Conservation (phyloP, 2,113 vertebrate genomes). For the Polyodon spathula region DNA sequence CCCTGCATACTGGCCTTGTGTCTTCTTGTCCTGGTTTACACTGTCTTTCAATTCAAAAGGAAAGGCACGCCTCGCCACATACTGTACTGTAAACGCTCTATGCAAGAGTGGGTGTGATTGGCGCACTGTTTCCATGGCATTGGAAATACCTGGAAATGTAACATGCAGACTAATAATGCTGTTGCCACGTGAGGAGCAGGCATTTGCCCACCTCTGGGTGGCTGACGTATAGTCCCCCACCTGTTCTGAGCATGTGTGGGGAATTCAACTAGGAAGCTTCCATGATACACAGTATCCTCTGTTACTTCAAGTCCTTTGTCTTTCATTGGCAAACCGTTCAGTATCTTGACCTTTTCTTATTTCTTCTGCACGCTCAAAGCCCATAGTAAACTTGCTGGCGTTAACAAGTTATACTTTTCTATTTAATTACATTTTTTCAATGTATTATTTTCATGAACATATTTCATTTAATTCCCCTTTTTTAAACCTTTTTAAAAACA, state of each 20-base stretch:
- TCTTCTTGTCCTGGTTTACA: constrained; percentile 92
- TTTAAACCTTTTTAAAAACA: constrained; percentile 33
- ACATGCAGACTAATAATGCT: constrained; percentile 67
- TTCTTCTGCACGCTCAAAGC: constrained; percentile 53
- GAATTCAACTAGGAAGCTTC: constrained; percentile 63
- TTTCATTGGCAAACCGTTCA: constrained; percentile 62
- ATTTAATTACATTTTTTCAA: constrained; percentile 20
- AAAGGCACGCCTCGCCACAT: constrained; percentile 98
- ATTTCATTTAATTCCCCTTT: constrained; percentile 30
- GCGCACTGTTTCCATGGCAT: constrained; percentile 19
- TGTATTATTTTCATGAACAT: constrained; percentile 17
- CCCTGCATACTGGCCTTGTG: constrained; percentile 92
- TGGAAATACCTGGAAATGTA: constrained; percentile 64
- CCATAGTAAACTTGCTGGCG: constrained; percentile 55
- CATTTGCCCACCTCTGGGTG: constrained; percentile 55
- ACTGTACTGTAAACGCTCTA: constrained; percentile 99
- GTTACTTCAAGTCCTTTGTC: constrained; percentile 75
- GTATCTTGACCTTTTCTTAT: constrained; percentile 61
- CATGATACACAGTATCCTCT: constrained; percentile 66
- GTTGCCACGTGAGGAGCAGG: constrained; percentile 67
- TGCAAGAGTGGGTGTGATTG: constrained; percentile 98
- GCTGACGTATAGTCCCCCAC: constrained; percentile 61
- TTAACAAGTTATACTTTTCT: constrained; percentile 37
- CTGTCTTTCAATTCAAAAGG: constrained; percentile 95
- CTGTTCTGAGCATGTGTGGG: constrained; percentile 58